Conservation (phyloP, 53 echinoderm and acorn worm genomes). For the Zoroaster sp. region DNA sequence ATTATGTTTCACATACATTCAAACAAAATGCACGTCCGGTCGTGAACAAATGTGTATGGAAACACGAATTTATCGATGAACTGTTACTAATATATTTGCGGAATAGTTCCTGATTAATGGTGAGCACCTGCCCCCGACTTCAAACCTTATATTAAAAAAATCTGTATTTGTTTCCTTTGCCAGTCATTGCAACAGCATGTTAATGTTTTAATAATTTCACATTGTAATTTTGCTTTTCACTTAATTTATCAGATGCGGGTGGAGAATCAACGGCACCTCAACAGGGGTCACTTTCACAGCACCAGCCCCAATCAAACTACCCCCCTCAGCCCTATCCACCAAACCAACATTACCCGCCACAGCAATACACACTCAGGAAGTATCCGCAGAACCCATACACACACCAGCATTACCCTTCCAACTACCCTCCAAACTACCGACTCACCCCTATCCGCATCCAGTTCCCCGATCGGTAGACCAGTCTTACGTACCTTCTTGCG, state of each 20-base stretch:
- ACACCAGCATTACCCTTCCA: not conserved
- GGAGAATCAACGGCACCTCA: too few species aligned
- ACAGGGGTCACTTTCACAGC: not conserved
- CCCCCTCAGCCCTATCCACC: not conserved
- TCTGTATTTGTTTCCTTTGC: not conserved
- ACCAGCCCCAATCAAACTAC: not conserved
- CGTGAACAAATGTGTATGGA: too few species aligned
- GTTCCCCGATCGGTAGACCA: constrained; percentile 11
- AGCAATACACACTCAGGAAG: constrained; percentile 9
- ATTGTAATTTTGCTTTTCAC: not conserved
- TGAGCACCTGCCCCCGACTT: too few species aligned
- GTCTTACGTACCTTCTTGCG: not conserved
- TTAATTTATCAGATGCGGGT: not conserved
- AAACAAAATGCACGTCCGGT: not conserved
- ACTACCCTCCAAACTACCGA: constrained; percentile 17
- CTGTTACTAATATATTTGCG: not conserved
- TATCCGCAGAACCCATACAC: not conserved
- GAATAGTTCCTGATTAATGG: too few species aligned
- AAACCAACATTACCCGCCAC: constrained; percentile 13
- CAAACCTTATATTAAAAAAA: too few species aligned
- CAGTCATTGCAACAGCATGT: not conserved
- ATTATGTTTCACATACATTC: not conserved
- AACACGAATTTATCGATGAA: not conserved
- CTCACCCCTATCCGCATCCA: constrained; percentile 38
- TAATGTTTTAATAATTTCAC: too few species aligned